A percentile compares a stretch with the other conserved stretches of the same genome.
phyloP scores from a whole-genome alignment of 2,888 invertebrate species.

The Eupithecia exiguata region DNA sequence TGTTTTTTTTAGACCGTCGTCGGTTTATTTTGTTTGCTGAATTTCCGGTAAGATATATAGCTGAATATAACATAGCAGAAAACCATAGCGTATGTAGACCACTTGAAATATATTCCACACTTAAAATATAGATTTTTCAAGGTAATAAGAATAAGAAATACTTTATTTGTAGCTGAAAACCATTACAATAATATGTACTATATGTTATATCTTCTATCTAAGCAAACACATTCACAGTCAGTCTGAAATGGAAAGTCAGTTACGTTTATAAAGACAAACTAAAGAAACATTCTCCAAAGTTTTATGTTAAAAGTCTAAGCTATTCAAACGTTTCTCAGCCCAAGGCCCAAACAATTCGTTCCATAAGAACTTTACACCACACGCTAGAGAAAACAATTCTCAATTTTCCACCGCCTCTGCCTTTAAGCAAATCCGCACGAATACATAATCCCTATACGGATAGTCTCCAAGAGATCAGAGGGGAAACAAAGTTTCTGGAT shows the following conservation, averaged over 20 bases:
- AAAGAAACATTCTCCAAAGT: neutral
- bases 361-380: conserved; percentile 64
- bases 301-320: conserved; percentile 14
- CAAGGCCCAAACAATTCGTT: conserved; percentile 56
- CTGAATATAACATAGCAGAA: neutral
- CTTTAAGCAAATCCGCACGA: conserved; percentile 76
- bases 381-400: conserved; percentile 74
- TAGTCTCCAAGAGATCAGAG: conserved; percentile 63
- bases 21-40: neutral
- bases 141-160: no score
- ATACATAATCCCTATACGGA: conserved; percentile 77
- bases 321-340: conserved; percentile 16
- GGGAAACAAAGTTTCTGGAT: conserved; percentile 60
- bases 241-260: neutral
- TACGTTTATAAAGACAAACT: neutral
- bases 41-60: neutral
- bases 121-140: neutral
- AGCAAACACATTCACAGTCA: neutral
- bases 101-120: neutral
- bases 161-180: no score
- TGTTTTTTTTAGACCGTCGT: neutral
- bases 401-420: conserved; percentile 71
- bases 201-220: neutral
- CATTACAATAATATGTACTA: no score
- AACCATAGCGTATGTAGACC: neutral